Conservation (phyloP, 2,888 invertebrate genomes). For the Ethmia dodecea region DNA sequence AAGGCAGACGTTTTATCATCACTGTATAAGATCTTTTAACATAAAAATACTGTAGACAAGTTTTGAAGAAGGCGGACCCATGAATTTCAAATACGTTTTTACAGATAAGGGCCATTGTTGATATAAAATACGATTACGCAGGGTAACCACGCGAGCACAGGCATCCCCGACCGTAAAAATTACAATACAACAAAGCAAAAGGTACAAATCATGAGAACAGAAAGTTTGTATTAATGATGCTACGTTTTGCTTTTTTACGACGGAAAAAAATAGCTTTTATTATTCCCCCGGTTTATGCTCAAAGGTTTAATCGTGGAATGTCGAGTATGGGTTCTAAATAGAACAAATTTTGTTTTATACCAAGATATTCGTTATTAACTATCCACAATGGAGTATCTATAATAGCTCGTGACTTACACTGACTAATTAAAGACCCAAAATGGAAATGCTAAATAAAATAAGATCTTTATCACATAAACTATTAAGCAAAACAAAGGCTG, state of each 20-base stretch:
- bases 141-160: constrained; percentile 60
- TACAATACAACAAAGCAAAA: constrained; percentile 64
- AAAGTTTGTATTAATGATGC: constrained; percentile 62
- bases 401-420: no score
- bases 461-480: neutral
- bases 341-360: no score
- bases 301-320: no score
- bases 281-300: constrained; percentile 20
- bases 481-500: constrained; percentile 1
- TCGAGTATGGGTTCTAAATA: no score
- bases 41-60: constrained; percentile 60
- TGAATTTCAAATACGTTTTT: constrained; percentile 70
- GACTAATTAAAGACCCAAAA: no score
- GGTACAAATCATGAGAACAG: constrained; percentile 64
- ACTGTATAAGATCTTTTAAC: constrained; percentile 49
- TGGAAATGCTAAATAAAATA: neutral
- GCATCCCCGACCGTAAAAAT: constrained; percentile 61
- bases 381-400: no score
- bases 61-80: constrained; percentile 60
- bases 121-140: constrained; percentile 72
- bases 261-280: constrained; percentile 40
- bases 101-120: constrained; percentile 67
- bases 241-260: constrained; percentile 49
- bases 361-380: no score
- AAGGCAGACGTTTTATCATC: constrained; percentile 47